These are phyloP conservation scores for Meloidogyne hapla DNA, from an alignment of 1,140 invertebrate species.

Conservation along the genomic window DNA sequence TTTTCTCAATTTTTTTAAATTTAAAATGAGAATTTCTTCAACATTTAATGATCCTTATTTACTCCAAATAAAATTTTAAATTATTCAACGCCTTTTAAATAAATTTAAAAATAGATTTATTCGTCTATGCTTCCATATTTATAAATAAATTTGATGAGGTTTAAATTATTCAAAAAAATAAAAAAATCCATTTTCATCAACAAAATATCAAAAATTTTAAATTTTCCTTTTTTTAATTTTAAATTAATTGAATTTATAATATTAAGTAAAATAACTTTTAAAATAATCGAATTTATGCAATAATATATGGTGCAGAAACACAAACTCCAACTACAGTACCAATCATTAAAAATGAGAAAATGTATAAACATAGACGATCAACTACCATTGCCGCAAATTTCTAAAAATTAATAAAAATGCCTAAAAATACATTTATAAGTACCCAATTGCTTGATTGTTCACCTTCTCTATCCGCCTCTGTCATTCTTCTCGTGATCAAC, in stretches of 20 bases:
- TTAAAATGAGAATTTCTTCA: no score
- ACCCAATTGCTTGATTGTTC: conserved; percentile 67
- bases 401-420: not conserved
- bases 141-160: no score
- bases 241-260: no score
- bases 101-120: no score
- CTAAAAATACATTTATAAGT: conserved; percentile 67
- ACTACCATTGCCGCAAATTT: conserved; percentile 61
- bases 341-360: conserved; percentile 66
- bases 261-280: not conserved
- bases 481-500: conserved; percentile 62
- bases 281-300: conserved; percentile 31
- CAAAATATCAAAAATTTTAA: no score
- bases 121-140: no score
- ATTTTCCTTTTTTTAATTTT: no score
- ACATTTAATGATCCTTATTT: no score
- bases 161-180: no score
- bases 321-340: conserved; percentile 65
- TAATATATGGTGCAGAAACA: conserved; percentile 59
- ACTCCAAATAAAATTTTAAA: no score
- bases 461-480: conserved; percentile 62
- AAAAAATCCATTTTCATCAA: no score
- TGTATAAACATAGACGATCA: conserved; percentile 67
- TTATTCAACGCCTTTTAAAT: no score
- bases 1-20: not conserved